Evolutionary conservation across 2,113 vertebrate genomes (phyloP).

Genomic region (human): GRCh38 chr7:45859001-45859500

Average conservation of each 20-base stretch:
- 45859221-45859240: fast-evolving
- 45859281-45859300: neutral
- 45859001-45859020: neutral
- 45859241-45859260: neutral
- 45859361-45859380: neutral
- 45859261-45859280: neutral
- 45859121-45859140: neutral
- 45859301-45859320: too few species aligned
- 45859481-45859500: neutral
- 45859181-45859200: neutral
- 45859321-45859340: neutral
- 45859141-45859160: neutral
- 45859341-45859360: neutral
- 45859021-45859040: too few species aligned
- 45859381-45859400: neutral
- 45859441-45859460: too few species aligned
- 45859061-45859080: neutral
- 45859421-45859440: neutral
- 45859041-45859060: neutral
- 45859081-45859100: neutral
- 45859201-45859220: neutral
- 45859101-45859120: neutral
- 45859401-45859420: neutral
- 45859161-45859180: neutral
- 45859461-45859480: neutral